phyloP scores from a whole-genome alignment of 2,888 invertebrate genomes.

The Copidosoma aretas region DNA sequence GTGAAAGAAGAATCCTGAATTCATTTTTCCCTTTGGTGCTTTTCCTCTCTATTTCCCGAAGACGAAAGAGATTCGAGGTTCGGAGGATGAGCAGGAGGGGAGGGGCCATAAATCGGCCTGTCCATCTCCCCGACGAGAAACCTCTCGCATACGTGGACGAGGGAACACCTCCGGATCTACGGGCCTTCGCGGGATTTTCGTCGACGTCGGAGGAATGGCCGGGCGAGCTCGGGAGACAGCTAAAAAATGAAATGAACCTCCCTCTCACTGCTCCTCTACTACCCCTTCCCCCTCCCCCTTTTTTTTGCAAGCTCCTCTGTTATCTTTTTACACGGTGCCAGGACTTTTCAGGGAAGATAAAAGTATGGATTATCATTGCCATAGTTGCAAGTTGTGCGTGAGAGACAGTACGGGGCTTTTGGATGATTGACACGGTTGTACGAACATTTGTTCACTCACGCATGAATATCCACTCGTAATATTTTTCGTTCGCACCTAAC shows the following conservation, averaged over 20 bases:
- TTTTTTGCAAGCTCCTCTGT: neutral
- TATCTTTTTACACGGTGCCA: too few species aligned
- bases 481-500: too few species aligned
- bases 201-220: constrained; percentile 33
- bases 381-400: too few species aligned
- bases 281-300: neutral
- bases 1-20: constrained; percentile 32
- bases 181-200: constrained; percentile 35
- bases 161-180: constrained; percentile 22
- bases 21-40: constrained; percentile 39
- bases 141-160: neutral
- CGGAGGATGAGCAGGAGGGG: neutral
- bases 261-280: constrained; percentile 9
- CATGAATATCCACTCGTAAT: too few species aligned
- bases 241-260: constrained; percentile 35
- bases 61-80: constrained; percentile 34
- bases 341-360: too few species aligned
- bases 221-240: constrained; percentile 21
- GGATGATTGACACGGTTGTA: too few species aligned
- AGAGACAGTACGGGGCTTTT: too few species aligned
- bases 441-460: too few species aligned
- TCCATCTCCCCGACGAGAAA: constrained; percentile 10
- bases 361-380: too few species aligned
- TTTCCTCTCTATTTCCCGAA: constrained; percentile 32
- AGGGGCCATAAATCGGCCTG: constrained; percentile 37